Base-by-base conservation (phyloP, 2,888 invertebrate species). In the Trissonchulus latispiculum region DNA sequence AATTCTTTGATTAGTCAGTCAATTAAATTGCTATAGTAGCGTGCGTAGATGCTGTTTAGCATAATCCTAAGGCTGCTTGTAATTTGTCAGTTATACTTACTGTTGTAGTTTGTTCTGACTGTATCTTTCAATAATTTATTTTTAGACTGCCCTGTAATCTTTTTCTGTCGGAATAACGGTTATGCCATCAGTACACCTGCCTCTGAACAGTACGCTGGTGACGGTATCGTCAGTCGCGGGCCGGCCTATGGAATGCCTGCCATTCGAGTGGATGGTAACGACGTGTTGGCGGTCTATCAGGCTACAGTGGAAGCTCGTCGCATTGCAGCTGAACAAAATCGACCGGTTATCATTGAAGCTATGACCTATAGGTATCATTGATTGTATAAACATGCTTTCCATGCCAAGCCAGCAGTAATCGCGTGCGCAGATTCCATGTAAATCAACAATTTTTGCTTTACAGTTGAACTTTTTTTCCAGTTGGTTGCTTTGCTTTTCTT, bases 131-230 rank as follows among this genome's bases (percentile, higher is more conserved):
- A 48, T 15, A 48, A 48, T 32, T 68, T 68, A 3, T 15, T 33
- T 68, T 68, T 33, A 68, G 89, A 92, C 68, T 95, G 93, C 80
- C 99, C 99, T 0, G 88, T 97, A 1, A 89, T 99, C 79, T 90
- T 99, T 80, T 90, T 99, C 81, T 99, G 97, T 71, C 78, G 81
- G 29, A 99, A 99, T 86, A 99, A 99, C 84, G 96, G 95, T 0
- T 99, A 93, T 85, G 99, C 99, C 0, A 99, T 99, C 80, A 96
- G 96, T 0, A 99, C 99, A 0, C 93, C 96, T 0, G 89, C 91
- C 0, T 85, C 86, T 73, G 95, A 99, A 80, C 99, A 99, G 83
- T 97, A 95, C 84, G 88, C 89, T 78, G 97, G 99, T 0, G 97
- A 99, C 85, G 99, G 96, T 18, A 91, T 99, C 77, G 86, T 93